Percentiles rank a stretch among this genome's conserved stretches.
Conservation (phyloP, 2,888 invertebrate species). For the Pollenia amentaria region DNA sequence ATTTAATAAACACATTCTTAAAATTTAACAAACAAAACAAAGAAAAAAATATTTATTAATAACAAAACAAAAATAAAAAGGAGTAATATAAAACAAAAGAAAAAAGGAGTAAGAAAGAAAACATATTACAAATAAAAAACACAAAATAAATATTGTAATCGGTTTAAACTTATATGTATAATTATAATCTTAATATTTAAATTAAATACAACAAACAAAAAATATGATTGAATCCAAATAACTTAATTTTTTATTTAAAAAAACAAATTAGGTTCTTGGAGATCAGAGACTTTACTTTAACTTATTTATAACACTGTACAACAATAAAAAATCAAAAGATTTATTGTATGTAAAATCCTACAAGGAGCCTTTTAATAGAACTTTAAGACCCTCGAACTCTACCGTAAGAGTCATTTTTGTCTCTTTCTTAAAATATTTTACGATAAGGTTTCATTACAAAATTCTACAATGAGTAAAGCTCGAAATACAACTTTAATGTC, state of each 20-base stretch:
- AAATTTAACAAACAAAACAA: slow-evolving; percentile 34
- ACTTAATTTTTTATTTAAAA: slow-evolving; percentile 53
- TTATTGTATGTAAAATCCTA: too few species aligned
- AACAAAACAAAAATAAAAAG: slow-evolving; percentile 39
- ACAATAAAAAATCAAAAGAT: too few species aligned
- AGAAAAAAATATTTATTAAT: slow-evolving; percentile 67
- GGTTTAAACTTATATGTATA: slow-evolving; percentile 84
- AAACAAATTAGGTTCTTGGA: background rate
- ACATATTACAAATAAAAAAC: slow-evolving; percentile 70
- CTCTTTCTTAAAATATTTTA: too few species aligned
- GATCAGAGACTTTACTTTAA: too few species aligned
- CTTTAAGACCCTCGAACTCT: too few species aligned
- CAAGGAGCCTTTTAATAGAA: too few species aligned
- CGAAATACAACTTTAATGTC: too few species aligned
- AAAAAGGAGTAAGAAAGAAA: slow-evolving; percentile 72
- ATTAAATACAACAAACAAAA: slow-evolving; percentile 83
- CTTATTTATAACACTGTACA: too few species aligned
- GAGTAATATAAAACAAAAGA: slow-evolving; percentile 67
- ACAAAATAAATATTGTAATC: slow-evolving; percentile 80
- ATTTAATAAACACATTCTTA: slow-evolving; percentile 69
- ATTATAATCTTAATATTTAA: slow-evolving; percentile 84
- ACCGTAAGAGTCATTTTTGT: too few species aligned
- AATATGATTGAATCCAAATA: slow-evolving; percentile 83
- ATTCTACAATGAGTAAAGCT: too few species aligned
- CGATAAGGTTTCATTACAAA: too few species aligned